Evolutionary conservation across 2,797 vertebrate species (phyloP), one percentile per base, ranked within the genome.

Genomic region (Pseudomugil tenellus): DNA sequence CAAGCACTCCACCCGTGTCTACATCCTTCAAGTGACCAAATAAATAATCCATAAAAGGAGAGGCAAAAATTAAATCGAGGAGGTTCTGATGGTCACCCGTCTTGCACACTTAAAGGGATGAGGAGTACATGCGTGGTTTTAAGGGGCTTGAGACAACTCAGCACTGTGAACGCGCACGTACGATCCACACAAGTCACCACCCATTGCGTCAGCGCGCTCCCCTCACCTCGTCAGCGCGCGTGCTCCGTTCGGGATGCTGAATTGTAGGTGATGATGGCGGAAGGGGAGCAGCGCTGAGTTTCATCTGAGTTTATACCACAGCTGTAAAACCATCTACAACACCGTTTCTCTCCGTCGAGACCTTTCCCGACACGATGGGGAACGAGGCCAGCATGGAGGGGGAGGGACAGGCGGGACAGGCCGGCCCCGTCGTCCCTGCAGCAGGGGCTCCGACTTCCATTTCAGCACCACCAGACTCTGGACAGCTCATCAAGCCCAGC

Each of bases 211-310:
- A 88, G 89, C 92, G 91, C 91, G 90, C 81, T 84, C 86, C 88
- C 79, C 75, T 80, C 76, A 86, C 63, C 74, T 87, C 89, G 80
- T 87, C 88, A 88, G 86, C 79, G 92, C 93, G 92, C 94, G 84
- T 91, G 93, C 93, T 93, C 91, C 81, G 92, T 94, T 87, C 86
- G 80, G 92, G 91, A 93, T 92, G 92, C 92, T 93, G 91, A 90
- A 91, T 92, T 92, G 93, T 94, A 93, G 91, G 92, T 78, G 93
- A 94, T 95, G 94, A 94, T 95, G 94, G 94, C 94, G 94, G 94
- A 95, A 95, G 93, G 87, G 91, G 92, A 94, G 91, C 91, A 78
- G 65, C 91, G 84, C 86, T 94, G 94, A 95, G 91, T 92, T 93
- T 84, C 89, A 65, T 84, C 85, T 62, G 87, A 91, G 90, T 93